Conservation (phyloP, 2,797 vertebrate species). For the Falco berigora region DNA sequence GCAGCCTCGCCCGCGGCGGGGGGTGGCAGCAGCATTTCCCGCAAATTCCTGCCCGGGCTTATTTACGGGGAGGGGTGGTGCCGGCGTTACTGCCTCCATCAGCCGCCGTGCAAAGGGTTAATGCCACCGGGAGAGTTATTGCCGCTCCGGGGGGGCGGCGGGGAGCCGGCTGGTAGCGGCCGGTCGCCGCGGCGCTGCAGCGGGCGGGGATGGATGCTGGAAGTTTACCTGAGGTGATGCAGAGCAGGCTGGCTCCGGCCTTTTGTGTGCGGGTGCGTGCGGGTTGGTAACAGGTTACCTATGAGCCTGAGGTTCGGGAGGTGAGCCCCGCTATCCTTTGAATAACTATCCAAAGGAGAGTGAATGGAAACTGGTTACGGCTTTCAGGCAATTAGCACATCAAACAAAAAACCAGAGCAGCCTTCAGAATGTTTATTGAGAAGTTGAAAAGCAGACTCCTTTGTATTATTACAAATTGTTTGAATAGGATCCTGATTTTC, state of each 20-base stretch:
- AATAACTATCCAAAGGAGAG: not conserved
- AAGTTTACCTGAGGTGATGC: conserved; percentile 26
- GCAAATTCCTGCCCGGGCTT: conserved; percentile 33
- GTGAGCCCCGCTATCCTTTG: not conserved
- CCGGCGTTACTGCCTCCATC: not conserved
- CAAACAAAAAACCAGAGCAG: conserved; percentile 29
- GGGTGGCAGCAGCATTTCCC: conserved; percentile 30
- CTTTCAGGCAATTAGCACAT: conserved; percentile 51
- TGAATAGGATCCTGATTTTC: conserved; percentile 50
- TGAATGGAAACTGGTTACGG: not conserved
- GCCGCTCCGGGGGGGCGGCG: not conserved
- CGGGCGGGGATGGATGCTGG: not conserved
- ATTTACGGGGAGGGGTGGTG: not conserved
- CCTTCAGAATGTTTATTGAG: conserved; percentile 36
- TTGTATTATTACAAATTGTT: conserved; percentile 57
- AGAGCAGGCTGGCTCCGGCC: not conserved
- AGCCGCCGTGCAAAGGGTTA: not conserved
- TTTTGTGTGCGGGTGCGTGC: not conserved
- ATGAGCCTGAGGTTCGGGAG: not conserved
- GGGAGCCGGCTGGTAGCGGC: not conserved
- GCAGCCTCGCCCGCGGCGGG: not conserved
- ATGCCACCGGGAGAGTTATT: not conserved
- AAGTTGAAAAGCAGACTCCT: conserved; percentile 39
- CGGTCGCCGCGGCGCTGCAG: not conserved
- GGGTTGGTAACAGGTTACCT: not conserved